These are phyloP conservation scores for Erynnis tages DNA, from an alignment of 2,888 invertebrate genomes.

Conservation along the genomic window DNA sequence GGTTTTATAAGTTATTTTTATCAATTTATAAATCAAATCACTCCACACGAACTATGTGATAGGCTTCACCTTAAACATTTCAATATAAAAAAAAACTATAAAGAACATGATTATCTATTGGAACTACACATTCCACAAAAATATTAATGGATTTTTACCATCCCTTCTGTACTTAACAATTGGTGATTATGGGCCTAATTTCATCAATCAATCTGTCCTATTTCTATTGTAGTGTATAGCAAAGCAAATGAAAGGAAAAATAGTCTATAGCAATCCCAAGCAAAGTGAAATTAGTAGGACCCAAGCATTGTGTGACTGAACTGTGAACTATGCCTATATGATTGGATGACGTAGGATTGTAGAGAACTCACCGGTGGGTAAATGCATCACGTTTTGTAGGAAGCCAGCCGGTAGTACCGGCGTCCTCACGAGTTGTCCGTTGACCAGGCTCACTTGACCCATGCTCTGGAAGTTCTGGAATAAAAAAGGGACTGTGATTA, in stretches of 20 bases:
- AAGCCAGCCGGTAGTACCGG: slow-evolving; percentile 86
- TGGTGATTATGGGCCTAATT: neutral
- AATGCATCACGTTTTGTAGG: slow-evolving; percentile 88
- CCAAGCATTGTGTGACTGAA: slow-evolving; percentile 30
- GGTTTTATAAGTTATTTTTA: neutral
- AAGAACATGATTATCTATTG: neutral
- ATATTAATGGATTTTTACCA: too few relatives aligned
- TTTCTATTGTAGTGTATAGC: slow-evolving; percentile 38
- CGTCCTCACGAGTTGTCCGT: slow-evolving; percentile 89
- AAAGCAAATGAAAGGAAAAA: slow-evolving; percentile 53
- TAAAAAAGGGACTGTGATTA: too few relatives aligned
- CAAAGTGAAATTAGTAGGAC: slow-evolving; percentile 40
- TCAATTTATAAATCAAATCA: neutral
- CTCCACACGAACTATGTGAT: slow-evolving; percentile 7
- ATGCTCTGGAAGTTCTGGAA: slow-evolving; percentile 73
- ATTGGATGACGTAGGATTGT: neutral
- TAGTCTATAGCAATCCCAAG: slow-evolving; percentile 55
- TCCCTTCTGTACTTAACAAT: neutral
- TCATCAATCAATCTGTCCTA: neutral
- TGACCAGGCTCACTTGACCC: slow-evolving; percentile 76
- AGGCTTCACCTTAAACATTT: neutral
- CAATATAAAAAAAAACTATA: neutral
- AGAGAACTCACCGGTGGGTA: slow-evolving; percentile 72
- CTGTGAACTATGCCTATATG: slow-evolving; percentile 3
- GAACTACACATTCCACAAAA: slow-evolving; percentile 2